phyloP scores from a whole-genome alignment of 2,113 vertebrate species.

The Chamaea fasciata region DNA sequence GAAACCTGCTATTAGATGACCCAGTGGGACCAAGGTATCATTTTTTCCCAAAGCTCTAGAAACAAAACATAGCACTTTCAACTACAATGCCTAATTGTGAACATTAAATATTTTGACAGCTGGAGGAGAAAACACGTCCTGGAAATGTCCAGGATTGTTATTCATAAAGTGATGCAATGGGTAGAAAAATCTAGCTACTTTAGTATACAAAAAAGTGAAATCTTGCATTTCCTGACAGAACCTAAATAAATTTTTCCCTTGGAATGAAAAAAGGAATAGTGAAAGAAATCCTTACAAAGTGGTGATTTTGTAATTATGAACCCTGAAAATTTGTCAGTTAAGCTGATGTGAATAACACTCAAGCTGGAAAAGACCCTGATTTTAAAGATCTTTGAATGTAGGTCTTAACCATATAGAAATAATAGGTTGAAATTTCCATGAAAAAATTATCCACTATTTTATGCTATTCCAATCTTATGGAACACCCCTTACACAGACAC shows the following conservation, averaged over 20 bases:
- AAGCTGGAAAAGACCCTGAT: background rate
- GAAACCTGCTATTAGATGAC: background rate
- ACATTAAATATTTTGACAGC: slow-evolving; percentile 49
- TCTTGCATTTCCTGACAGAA: background rate
- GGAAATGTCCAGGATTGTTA: slow-evolving; percentile 41
- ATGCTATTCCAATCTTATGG: background rate
- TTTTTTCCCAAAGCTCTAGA: background rate
- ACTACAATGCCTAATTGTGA: slow-evolving; percentile 16
- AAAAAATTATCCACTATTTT: background rate
- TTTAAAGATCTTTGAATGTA: background rate
- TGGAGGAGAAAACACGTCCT: slow-evolving; percentile 13
- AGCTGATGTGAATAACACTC: background rate
- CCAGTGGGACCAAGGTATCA: background rate
- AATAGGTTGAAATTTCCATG: background rate
- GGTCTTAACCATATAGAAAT: background rate
- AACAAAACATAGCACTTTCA: slow-evolving; percentile 3
- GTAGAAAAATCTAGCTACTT: slow-evolving; percentile 27
- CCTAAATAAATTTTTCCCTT: background rate
- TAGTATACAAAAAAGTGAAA: background rate
- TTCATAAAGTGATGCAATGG: background rate
- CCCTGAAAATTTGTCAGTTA: background rate
- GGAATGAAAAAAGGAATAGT: background rate
- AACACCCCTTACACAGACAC: background rate
- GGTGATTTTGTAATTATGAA: background rate
- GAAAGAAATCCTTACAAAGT: background rate